Percentiles rank a stretch among this genome's conserved stretches.
Conservation (phyloP, 2,113 vertebrate species). For the Channa maculata region DNA sequence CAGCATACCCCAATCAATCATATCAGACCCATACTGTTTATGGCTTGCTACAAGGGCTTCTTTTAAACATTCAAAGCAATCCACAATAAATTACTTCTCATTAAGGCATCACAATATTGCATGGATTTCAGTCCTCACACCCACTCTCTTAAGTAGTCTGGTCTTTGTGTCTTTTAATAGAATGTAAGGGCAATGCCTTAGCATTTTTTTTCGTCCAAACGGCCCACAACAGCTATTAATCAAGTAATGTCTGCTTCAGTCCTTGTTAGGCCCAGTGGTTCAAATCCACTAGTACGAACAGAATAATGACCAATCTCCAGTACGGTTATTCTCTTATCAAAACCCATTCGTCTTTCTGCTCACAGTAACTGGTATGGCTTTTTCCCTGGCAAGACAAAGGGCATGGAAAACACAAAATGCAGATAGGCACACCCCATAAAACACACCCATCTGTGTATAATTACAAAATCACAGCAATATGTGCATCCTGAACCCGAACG, state of each 20-base stretch:
- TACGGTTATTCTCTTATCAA: conserved; percentile 78
- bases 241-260: conserved; percentile 40
- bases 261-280: conserved; percentile 47
- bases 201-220: conserved; percentile 29
- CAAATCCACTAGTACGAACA: conserved; percentile 52
- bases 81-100: neutral
- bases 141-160: neutral
- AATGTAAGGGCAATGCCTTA: conserved; percentile 1
- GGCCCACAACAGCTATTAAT: conserved; percentile 51
- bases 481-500: conserved; percentile 35
- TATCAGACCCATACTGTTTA: conserved; percentile 1
- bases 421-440: conserved; percentile 1
- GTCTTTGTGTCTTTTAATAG: conserved; percentile 29
- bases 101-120: conserved; percentile 1
- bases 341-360: conserved; percentile 76
- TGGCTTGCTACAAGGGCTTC: conserved; percentile 34
- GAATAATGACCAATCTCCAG: conserved; percentile 69
- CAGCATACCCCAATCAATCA: conserved; percentile 5
- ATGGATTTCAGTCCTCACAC: conserved; percentile 19
- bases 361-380: conserved; percentile 54
- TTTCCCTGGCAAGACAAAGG: conserved; percentile 34
- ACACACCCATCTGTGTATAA: conserved; percentile 33
- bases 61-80: conserved; percentile 28
- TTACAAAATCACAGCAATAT: conserved; percentile 45
- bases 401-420: conserved; percentile 1